A percentile compares a stretch with the other conserved stretches of the same genome.
phyloP scores from a whole-genome alignment of 2,888 invertebrate genomes.

The Glaucopsyche alexis region DNA sequence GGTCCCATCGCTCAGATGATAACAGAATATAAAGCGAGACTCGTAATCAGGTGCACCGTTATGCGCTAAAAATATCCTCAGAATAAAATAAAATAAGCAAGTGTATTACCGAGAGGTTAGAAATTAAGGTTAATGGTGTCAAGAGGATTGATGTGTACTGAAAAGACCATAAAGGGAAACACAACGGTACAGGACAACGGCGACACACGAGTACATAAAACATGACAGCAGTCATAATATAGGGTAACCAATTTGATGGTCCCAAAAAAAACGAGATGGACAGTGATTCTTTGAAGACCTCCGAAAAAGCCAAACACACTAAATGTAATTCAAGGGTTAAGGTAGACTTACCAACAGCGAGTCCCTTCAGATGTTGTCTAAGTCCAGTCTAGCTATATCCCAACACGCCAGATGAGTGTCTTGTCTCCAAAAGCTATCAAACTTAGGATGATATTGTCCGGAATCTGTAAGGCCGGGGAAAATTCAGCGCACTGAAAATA shows the following conservation, averaged over 20 bases:
- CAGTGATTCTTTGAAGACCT: too few species aligned
- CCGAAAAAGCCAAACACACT: too few species aligned
- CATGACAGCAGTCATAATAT: neutral
- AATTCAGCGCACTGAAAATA: too few species aligned
- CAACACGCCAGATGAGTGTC: too few species aligned
- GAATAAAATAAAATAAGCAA: neutral
- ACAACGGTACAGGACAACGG: neutral
- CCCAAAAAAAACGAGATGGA: neutral
- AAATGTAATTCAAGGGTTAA: neutral
- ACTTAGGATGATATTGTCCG: too few species aligned
- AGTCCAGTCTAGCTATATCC: too few species aligned
- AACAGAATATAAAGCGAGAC: slow-evolving; percentile 23
- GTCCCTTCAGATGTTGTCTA: too few species aligned
- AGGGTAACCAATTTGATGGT: neutral
- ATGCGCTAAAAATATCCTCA: slow-evolving; percentile 21
- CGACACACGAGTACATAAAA: neutral
- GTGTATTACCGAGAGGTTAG: neutral
- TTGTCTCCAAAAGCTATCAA: too few species aligned
- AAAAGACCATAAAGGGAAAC: neutral
- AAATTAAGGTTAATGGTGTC: slow-evolving; percentile 14
- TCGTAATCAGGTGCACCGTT: slow-evolving; percentile 23
- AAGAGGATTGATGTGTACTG: neutral
- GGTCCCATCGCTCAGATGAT: slow-evolving; percentile 21
- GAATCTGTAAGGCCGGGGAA: too few species aligned
- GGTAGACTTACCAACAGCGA: too few species aligned